Conservation (phyloP, 2,797 vertebrate species). For the Arremon brunneinucha region DNA sequence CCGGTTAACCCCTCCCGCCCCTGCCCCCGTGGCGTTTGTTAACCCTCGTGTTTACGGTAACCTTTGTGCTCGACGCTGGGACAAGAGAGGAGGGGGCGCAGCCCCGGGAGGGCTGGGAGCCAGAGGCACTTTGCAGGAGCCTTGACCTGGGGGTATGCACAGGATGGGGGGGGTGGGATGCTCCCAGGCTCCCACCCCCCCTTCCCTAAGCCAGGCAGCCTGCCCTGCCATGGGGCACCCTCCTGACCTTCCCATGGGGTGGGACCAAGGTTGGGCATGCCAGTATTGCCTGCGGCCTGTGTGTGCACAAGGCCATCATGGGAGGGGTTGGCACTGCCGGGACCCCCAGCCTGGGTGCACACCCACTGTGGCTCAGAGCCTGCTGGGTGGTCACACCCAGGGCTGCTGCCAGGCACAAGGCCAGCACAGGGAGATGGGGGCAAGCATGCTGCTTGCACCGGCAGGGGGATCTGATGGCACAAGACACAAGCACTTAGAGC, state of each 20-base stretch:
- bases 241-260: neutral
- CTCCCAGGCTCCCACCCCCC: neutral
- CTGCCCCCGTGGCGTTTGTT: constrained; percentile 37
- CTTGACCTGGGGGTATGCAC: neutral
- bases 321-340: neutral
- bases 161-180: neutral
- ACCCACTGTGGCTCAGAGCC: neutral
- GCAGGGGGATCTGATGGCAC: neutral
- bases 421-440: neutral
- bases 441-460: neutral
- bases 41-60: constrained; percentile 66
- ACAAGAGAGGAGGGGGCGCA: constrained; percentile 46
- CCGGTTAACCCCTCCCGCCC: neutral
- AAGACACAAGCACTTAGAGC: constrained; percentile 52
- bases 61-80: constrained; percentile 34
- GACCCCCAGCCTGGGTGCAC: neutral
- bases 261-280: neutral
- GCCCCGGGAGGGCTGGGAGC: neutral
- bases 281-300: rapidly evolving
- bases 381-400: neutral
- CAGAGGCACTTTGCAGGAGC: constrained; percentile 25
- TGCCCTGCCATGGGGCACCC: neutral
- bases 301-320: neutral
- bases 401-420: neutral
- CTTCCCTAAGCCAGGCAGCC: neutral